A percentile compares a stretch with the other conserved stretches of the same genome.
phyloP scores from a whole-genome alignment of 2,113 vertebrate genomes.

The Meleagris gallopavo region DNA sequence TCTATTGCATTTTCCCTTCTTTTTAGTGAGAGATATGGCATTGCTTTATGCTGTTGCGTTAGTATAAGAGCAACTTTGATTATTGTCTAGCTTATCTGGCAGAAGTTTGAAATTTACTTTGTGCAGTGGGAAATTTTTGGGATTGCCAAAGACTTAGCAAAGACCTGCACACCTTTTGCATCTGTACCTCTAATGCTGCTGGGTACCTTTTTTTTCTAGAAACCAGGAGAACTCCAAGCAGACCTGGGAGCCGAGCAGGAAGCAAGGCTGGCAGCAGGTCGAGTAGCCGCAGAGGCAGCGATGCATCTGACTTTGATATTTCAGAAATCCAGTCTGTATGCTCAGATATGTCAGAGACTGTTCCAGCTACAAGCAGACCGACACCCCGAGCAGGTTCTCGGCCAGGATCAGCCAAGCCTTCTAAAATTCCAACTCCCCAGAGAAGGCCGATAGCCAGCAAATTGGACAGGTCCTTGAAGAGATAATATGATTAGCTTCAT shows the following conservation, averaged over 20 bases:
- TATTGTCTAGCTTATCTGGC: not conserved
- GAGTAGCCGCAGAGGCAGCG: constrained; percentile 95
- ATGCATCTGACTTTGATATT: constrained; percentile 98
- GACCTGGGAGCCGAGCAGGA: constrained; percentile 86
- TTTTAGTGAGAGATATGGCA: not conserved
- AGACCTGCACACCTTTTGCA: not conserved
- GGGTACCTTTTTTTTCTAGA: constrained; percentile 74
- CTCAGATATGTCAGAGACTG: constrained; percentile 90
- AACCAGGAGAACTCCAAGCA: constrained; percentile 84
- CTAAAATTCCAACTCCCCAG: constrained; percentile 96
- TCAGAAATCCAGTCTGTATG: constrained; percentile 98
- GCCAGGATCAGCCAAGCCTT: constrained; percentile 87
- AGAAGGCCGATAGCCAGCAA: constrained; percentile 89
- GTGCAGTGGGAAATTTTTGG: not conserved
- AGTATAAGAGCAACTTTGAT: not conserved
- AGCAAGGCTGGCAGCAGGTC: constrained; percentile 97
- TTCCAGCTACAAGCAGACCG: constrained; percentile 81
- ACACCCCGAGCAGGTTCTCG: constrained; percentile 86
- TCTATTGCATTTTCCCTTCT: not conserved
- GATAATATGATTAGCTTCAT: constrained; percentile 86
- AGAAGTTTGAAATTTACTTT: not conserved
- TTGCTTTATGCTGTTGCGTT: not conserved
- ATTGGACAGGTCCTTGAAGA: constrained; percentile 90
- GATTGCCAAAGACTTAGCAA: not conserved
- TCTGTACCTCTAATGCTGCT: not conserved